A percentile compares a stretch with the other conserved stretches of the same genome.
Conservation (phyloP, 2,888 invertebrate genomes). For the Oithona nana region DNA sequence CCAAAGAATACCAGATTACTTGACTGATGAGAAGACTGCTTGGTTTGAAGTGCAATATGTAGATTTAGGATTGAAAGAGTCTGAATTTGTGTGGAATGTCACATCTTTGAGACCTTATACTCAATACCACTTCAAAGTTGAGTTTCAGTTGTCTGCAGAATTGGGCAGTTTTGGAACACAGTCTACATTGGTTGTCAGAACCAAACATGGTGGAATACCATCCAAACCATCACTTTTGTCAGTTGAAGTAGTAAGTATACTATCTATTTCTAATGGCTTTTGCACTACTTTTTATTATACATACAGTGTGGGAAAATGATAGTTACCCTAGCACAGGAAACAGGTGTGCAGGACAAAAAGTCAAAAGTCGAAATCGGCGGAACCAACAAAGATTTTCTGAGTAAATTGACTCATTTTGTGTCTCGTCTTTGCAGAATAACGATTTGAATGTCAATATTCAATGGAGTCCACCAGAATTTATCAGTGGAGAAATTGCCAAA, state of each 20-base stretch:
- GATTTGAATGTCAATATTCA: not conserved
- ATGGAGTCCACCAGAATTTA: not conserved
- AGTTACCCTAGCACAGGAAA: too few relatives aligned
- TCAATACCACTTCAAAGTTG: not conserved
- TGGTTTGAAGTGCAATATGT: not conserved
- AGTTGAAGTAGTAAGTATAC: not conserved
- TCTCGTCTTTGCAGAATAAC: not conserved
- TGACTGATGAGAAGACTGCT: not conserved
- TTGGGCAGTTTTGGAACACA: not conserved
- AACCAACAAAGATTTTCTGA: too few relatives aligned
- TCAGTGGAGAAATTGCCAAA: too few relatives aligned
- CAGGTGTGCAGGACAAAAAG: too few relatives aligned
- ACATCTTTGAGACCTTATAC: not conserved
- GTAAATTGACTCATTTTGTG: too few relatives aligned
- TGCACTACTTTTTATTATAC: too few relatives aligned
- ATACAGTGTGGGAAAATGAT: too few relatives aligned
- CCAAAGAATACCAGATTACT: not conserved
- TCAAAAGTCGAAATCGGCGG: too few relatives aligned
- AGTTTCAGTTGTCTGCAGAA: not conserved
- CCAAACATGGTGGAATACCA: not conserved
- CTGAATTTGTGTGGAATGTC: not conserved
- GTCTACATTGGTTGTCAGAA: not conserved
- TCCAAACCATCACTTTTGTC: not conserved
- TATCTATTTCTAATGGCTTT: too few relatives aligned
- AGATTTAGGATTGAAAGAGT: not conserved